These are phyloP conservation scores for Lottia gigantea DNA, from an alignment of 2,888 invertebrate species.

Conservation along the genomic window DNA sequence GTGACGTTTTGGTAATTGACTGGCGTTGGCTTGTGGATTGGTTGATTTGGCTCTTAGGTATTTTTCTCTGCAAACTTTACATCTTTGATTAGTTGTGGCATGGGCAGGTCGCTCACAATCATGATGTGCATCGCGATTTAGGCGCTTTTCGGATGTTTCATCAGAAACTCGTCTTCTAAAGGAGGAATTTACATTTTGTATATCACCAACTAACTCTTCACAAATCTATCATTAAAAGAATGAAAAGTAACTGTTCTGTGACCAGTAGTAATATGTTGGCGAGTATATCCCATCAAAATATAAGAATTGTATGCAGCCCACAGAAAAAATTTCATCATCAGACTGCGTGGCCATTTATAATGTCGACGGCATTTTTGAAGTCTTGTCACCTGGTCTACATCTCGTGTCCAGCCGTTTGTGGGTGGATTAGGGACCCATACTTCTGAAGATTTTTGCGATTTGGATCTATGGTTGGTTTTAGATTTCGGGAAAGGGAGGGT, in stretches of 20 bases:
- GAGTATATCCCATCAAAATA: constrained; percentile 16
- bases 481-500: too few relatives aligned
- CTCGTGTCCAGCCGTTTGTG: too few relatives aligned
- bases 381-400: constrained; percentile 4
- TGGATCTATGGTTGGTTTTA: too few relatives aligned
- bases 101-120: constrained; percentile 7
- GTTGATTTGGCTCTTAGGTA: constrained; percentile 14
- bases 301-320: constrained; percentile 21
- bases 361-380: neutral
- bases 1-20: constrained; percentile 11
- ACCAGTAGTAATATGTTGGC: neutral
- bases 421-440: too few relatives aligned
- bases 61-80: constrained; percentile 20
- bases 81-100: constrained; percentile 10
- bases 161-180: neutral
- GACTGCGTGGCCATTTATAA: constrained; percentile 30
- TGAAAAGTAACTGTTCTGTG: constrained; percentile 13
- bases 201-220: constrained; percentile 12
- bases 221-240: constrained; percentile 17
- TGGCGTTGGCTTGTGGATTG: neutral
- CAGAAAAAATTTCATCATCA: constrained; percentile 29
- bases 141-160: neutral
- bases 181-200: neutral
- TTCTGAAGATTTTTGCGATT: too few relatives aligned
- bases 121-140: constrained; percentile 7